These are phyloP conservation scores for Lepus oiostolus DNA, from an alignment of 2,797 vertebrate genomes.

Conservation along the genomic window DNA sequence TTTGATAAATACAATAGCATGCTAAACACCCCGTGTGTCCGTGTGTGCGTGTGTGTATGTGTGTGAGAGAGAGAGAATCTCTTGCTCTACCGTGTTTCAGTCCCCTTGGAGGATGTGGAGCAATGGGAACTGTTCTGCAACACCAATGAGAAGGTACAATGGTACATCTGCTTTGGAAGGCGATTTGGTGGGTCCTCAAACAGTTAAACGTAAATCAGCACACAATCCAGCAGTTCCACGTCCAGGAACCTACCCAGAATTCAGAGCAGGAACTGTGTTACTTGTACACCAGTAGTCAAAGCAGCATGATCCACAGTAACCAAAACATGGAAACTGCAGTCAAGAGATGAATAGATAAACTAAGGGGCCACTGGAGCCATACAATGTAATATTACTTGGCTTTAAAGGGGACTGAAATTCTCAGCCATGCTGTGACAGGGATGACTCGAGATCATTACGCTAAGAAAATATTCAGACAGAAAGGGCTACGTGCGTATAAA, in stretches of 20 bases:
- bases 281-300: background rate
- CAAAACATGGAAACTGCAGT: background rate
- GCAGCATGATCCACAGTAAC: background rate
- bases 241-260: background rate
- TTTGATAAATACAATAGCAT: background rate
- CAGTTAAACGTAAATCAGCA: background rate
- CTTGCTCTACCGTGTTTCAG: background rate
- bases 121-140: background rate
- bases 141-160: background rate
- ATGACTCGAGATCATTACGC: background rate
- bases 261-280: background rate
- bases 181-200: background rate
- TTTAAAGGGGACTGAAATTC: background rate
- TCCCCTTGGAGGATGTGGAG: background rate
- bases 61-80: background rate
- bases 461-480: slow-evolving; percentile 1
- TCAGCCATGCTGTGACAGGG: background rate
- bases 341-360: background rate
- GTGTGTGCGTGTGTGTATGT: too few species aligned
- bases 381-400: background rate
- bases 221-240: background rate
- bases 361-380: background rate
- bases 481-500: background rate
- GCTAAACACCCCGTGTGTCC: too few species aligned
- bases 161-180: background rate